A percentile compares a stretch with the other conserved stretches of the same genome.
Conservation (phyloP, 2,113 vertebrate species). For the Meleagris gallopavo region DNA sequence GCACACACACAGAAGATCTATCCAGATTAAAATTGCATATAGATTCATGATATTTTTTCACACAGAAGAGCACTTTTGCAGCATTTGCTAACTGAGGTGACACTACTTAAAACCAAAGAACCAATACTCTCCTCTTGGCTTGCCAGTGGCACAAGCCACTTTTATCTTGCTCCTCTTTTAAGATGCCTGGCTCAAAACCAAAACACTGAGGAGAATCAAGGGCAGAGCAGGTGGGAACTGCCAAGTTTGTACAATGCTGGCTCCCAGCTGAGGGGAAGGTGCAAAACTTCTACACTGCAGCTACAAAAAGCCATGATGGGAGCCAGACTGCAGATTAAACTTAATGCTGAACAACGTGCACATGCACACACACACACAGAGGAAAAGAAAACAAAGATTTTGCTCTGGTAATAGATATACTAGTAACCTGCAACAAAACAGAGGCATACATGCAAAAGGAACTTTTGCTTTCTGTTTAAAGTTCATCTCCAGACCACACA, state of each 20-base stretch:
- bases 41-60: neutral
- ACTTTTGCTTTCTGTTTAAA: neutral
- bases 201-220: conserved; percentile 19
- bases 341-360: neutral
- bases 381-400: neutral
- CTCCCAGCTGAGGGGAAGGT: neutral
- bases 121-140: neutral
- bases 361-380: neutral
- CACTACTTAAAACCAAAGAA: neutral
- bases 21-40: neutral
- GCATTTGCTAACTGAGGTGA: neutral
- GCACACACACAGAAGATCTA: neutral
- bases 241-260: conserved; percentile 40
- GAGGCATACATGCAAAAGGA: rapidly evolving
- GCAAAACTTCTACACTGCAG: neutral
- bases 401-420: neutral
- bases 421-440: neutral
- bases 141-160: neutral
- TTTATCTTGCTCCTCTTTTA: neutral
- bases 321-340: conserved; percentile 16
- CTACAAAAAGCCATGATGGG: conserved; percentile 21
- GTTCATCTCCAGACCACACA: neutral
- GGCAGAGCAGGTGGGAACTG: conserved; percentile 27
- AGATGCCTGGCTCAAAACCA: conserved; percentile 19
- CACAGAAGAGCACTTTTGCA: neutral